A percentile compares a stretch with the other conserved stretches of the same genome.
phyloP scores from a whole-genome alignment of 2,797 vertebrate genomes.

The Chrysocyon brachyurus region DNA sequence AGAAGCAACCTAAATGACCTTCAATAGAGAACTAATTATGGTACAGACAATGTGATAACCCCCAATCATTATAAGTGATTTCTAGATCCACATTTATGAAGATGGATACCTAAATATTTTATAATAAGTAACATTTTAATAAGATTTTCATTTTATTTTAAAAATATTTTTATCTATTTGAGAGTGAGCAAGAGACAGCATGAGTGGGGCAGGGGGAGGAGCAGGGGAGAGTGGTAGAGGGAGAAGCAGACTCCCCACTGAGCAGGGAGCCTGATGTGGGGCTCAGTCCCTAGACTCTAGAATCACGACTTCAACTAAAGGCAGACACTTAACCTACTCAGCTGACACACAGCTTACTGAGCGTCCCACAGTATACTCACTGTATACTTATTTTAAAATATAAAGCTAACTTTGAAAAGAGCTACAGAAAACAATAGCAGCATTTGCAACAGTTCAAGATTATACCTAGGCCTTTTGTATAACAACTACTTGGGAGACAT shows the following conservation, averaged over 20 bases:
- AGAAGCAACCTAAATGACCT: not conserved
- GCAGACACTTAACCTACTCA: too few species aligned
- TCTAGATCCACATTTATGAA: not conserved
- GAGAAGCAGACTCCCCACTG: too few species aligned
- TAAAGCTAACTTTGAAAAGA: conserved; percentile 38
- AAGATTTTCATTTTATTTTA: too few species aligned
- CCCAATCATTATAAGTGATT: not conserved
- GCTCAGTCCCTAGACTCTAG: too few species aligned
- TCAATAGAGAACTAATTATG: not conserved
- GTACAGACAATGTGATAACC: not conserved
- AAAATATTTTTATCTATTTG: too few species aligned
- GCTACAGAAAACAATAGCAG: not conserved
- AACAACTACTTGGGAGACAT: not conserved
- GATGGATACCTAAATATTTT: conserved; percentile 11
- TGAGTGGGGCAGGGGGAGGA: too few species aligned
- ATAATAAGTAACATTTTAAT: not conserved
- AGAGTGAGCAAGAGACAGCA: too few species aligned
- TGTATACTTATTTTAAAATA: not conserved
- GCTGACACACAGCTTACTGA: too few species aligned
- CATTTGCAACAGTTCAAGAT: not conserved
- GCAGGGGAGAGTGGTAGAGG: too few species aligned
- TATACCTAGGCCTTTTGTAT: not conserved
- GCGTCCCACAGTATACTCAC: too few species aligned
- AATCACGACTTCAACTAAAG: too few species aligned
- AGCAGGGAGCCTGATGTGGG: too few species aligned